Evolutionary conservation across 2,888 invertebrate genomes (phyloP).

Genomic region (Asteroscopus sphinx): DNA sequence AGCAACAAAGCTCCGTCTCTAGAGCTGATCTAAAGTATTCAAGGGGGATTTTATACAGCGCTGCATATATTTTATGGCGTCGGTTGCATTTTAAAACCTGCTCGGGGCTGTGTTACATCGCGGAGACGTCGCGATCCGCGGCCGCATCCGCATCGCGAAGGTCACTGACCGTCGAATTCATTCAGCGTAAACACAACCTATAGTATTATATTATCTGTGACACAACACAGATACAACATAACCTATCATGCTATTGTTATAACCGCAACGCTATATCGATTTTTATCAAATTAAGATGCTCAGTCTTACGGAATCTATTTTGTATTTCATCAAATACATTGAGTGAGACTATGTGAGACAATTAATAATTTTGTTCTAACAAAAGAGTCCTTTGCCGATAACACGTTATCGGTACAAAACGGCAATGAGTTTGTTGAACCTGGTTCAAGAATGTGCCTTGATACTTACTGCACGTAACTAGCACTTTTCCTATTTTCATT

Average conservation of each 20-base stretch:
- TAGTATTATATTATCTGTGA: conserved; percentile 53
- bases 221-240: conserved; percentile 18
- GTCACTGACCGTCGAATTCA: conserved; percentile 86
- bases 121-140: conserved; percentile 60
- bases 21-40: conserved; percentile 53
- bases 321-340: conserved; percentile 5
- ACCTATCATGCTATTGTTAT: conserved; percentile 12
- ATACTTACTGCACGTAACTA: conserved; percentile 57
- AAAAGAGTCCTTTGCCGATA: conserved; percentile 54
- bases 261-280: conserved; percentile 15
- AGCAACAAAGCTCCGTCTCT: conserved; percentile 66
- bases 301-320: conserved; percentile 16
- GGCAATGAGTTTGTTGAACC: conserved; percentile 69
- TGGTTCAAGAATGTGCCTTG: conserved; percentile 62
- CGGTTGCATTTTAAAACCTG: conserved; percentile 72
- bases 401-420: conserved; percentile 63
- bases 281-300: conserved; percentile 30
- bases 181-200: conserved; percentile 79
- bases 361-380: conserved; percentile 33
- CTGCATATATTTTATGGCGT: conserved; percentile 70
- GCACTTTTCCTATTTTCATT: conserved; percentile 38
- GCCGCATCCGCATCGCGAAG: conserved; percentile 79
- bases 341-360: no score
- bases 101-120: conserved; percentile 65
- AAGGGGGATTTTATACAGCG: conserved; percentile 57